These are phyloP conservation scores for Pseudochirops corinnae DNA, from an alignment of 2,797 vertebrate genomes.

Conservation along the genomic window DNA sequence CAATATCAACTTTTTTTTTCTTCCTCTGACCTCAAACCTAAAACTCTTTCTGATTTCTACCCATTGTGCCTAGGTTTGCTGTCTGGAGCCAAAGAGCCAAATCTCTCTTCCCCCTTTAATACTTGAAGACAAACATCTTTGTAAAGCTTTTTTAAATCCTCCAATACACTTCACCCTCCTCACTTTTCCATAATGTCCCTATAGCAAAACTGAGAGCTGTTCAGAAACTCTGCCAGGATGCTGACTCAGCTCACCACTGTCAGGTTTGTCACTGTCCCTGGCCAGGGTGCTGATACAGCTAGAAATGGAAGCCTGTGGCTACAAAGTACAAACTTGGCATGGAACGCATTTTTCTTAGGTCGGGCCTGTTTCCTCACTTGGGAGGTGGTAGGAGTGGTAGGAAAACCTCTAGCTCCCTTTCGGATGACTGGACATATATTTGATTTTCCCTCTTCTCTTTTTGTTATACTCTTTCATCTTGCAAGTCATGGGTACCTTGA, in stretches of 20 bases:
- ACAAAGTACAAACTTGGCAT: neutral
- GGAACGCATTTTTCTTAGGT: neutral
- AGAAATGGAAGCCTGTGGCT: neutral
- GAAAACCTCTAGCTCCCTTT: neutral
- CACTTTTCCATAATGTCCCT: neutral
- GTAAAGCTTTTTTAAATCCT: neutral
- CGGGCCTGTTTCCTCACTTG: neutral
- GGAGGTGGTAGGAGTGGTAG: neutral
- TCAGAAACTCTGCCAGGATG: neutral
- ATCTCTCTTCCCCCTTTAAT: neutral
- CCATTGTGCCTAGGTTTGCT: neutral
- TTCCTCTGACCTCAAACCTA: neutral
- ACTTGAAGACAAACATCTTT: neutral
- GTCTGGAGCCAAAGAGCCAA: neutral
- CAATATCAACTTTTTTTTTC: neutral
- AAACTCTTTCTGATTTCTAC: neutral
- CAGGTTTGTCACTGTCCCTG: neutral
- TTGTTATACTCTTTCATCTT: neutral
- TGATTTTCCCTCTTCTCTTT: neutral
- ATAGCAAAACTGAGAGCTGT: neutral
- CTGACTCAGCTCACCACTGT: neutral
- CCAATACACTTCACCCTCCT: neutral
- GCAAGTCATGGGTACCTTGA: neutral
- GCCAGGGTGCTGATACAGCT: constrained; percentile 1
- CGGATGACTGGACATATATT: neutral